Evolutionary conservation across 1,140 invertebrate species (phyloP).

Genomic region (Telenomus remus): DNA sequence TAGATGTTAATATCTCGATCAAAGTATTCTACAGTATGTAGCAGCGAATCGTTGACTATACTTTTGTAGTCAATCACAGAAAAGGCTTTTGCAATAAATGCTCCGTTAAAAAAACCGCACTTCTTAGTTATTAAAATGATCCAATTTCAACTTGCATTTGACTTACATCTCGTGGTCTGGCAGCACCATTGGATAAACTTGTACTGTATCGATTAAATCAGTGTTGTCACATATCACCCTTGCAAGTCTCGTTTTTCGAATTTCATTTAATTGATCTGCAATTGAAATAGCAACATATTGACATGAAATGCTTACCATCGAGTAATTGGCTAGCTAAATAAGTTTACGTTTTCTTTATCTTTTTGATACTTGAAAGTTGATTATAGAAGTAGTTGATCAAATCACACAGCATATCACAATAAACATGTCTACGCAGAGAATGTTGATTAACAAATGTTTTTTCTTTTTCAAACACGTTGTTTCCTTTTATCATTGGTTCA

Average conservation of each 20-base stretch:
- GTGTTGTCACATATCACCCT: constrained; percentile 96
- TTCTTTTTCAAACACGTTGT: constrained; percentile 5
- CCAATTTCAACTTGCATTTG: constrained; percentile 6
- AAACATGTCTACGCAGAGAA: constrained; percentile 7
- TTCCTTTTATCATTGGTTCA: constrained; percentile 13
- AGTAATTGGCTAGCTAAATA: no score
- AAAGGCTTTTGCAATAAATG: constrained; percentile 61
- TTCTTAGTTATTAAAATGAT: constrained; percentile 3
- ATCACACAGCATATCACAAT: not conserved
- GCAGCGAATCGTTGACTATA: constrained; percentile 59
- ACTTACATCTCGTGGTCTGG: constrained; percentile 94
- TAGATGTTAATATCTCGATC: constrained; percentile 61
- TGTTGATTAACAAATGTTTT: constrained; percentile 29
- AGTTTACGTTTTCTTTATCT: no score
- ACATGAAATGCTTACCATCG: not conserved
- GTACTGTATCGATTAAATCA: constrained; percentile 92
- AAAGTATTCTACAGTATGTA: constrained; percentile 60
- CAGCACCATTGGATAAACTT: constrained; percentile 94
- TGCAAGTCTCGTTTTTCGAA: constrained; percentile 90
- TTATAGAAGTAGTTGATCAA: not conserved
- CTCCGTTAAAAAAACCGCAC: constrained; percentile 47
- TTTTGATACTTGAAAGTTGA: not conserved
- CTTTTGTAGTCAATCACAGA: constrained; percentile 58
- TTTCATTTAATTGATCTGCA: constrained; percentile 90
- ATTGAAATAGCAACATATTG: constrained; percentile 44